Percentiles rank a stretch among this genome's conserved stretches.
phyloP scores from a whole-genome alignment of 2,888 invertebrate genomes.

The Neoitamus cyanurus region DNA sequence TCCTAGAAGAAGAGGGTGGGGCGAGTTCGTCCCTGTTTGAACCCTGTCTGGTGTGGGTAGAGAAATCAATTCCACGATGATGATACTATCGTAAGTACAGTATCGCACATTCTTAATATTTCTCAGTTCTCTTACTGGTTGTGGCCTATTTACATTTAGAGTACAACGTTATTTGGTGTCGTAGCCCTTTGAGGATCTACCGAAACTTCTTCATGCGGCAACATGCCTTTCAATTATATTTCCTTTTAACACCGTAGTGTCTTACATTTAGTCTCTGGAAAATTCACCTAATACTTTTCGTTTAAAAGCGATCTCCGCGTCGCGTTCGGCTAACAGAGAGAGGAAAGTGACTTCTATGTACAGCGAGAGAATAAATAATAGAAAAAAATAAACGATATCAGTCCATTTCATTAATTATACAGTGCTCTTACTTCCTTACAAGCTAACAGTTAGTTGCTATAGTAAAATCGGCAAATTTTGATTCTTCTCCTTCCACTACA shows the following conservation, averaged over 20 bases:
- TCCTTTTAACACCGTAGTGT: not conserved
- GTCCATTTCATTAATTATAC: conserved; percentile 31
- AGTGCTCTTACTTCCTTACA: conserved; percentile 14
- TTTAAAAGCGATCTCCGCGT: not conserved
- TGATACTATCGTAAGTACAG: conserved; percentile 1
- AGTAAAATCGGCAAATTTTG: conserved; percentile 29
- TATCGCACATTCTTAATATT: not conserved
- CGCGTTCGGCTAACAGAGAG: not conserved
- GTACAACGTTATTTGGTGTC: not conserved
- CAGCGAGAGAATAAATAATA: conserved; percentile 27
- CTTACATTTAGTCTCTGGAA: not conserved
- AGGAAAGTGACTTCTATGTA: not conserved
- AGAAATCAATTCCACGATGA: not conserved
- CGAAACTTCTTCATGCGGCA: not conserved
- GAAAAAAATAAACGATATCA: conserved; percentile 36
- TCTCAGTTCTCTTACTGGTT: not conserved
- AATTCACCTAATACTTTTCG: conserved; percentile 8
- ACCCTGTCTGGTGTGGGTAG: not conserved
- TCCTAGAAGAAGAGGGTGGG: not conserved
- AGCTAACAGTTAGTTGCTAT: conserved; percentile 8
- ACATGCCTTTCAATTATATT: not conserved
- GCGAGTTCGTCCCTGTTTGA: not conserved
- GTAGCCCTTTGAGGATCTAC: not conserved
- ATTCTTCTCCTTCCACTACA: not conserved
- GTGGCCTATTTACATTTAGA: not conserved